phyloP scores from a whole-genome alignment of 2,888 invertebrate genomes.

The Pasiphila rectangulata region DNA sequence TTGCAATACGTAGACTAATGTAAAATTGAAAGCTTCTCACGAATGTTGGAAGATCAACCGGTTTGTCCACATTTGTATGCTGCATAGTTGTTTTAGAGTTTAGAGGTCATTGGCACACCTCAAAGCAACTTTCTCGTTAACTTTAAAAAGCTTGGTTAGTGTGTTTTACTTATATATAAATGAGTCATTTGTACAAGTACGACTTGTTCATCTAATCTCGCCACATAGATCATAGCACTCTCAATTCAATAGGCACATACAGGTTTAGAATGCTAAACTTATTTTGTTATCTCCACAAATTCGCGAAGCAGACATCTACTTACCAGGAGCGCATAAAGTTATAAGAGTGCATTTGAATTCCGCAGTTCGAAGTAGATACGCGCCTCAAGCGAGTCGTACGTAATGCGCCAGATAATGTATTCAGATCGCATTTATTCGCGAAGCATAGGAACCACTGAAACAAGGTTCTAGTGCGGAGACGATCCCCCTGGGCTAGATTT shows the following conservation, averaged over 20 bases:
- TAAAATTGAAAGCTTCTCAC: constrained; percentile 27
- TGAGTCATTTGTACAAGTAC: not conserved
- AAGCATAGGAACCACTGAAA: constrained; percentile 69
- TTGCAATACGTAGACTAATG: constrained; percentile 14
- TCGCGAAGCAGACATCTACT: constrained; percentile 29
- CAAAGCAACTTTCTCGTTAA: constrained; percentile 2
- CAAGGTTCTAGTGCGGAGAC: constrained; percentile 64
- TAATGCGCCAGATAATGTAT: constrained; percentile 77
- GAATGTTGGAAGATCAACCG: constrained; percentile 32
- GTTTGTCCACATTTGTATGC: constrained; percentile 32
- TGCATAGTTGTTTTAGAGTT: constrained; percentile 26
- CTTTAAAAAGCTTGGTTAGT: not conserved
- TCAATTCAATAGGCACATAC: not conserved
- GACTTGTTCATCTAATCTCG: not conserved
- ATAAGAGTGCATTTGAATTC: constrained; percentile 62
- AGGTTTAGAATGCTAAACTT: constrained; percentile 25
- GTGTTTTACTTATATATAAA: no score
- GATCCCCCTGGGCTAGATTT: constrained; percentile 59
- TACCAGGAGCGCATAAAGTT: constrained; percentile 56
- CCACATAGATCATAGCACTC: not conserved
- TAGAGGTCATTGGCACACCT: constrained; percentile 26
- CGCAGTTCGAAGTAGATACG: constrained; percentile 59
- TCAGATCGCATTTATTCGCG: constrained; percentile 73
- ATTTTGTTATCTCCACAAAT: constrained; percentile 20
- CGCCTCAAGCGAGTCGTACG: constrained; percentile 70